Conservation (phyloP, 2,797 vertebrate genomes). For the Sebastes miniatus region DNA sequence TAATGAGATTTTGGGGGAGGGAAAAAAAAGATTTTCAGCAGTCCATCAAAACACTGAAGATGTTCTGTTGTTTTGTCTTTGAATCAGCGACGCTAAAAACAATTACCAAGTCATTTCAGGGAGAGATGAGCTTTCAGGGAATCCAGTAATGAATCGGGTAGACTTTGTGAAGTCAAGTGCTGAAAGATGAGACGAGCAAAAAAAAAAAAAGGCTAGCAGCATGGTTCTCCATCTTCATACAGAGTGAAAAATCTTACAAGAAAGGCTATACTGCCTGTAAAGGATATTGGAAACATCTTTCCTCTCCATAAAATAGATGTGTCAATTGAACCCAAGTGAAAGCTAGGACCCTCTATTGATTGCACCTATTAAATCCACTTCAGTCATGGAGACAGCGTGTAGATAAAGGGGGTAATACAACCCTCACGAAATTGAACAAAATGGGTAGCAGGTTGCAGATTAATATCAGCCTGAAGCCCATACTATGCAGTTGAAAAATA, state of each 20-base stretch:
- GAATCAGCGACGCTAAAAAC: conserved; percentile 60
- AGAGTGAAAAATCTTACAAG: conserved; percentile 3
- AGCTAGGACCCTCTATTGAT: conserved; percentile 48
- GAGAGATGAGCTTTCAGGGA: conserved; percentile 56
- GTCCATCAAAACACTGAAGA: conserved; percentile 59
- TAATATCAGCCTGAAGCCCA: conserved; percentile 1
- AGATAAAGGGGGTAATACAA: conserved; percentile 21
- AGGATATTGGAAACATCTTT: conserved; percentile 30
- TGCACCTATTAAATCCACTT: conserved; percentile 35
- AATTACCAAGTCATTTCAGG: conserved; percentile 69
- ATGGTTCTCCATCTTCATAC: conserved; percentile 23
- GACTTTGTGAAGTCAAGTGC: conserved; percentile 55
- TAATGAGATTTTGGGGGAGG: conserved; percentile 67
- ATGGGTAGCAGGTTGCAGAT: conserved; percentile 24
- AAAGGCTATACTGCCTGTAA: conserved; percentile 1
- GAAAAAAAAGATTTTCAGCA: conserved; percentile 28
- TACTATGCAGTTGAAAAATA: conserved; percentile 24
- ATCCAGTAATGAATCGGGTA: conserved; percentile 52
- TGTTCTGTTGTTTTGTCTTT: conserved; percentile 63
- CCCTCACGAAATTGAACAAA: conserved; percentile 41
- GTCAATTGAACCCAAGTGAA: conserved; percentile 49
- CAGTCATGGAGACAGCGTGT: conserved; percentile 12
- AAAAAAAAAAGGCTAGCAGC: not conserved
- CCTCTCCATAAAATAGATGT: conserved; percentile 33
- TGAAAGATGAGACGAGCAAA: conserved; percentile 39